phyloP scores from a whole-genome alignment of 2,888 invertebrate species.

The Encarsia formosa region DNA sequence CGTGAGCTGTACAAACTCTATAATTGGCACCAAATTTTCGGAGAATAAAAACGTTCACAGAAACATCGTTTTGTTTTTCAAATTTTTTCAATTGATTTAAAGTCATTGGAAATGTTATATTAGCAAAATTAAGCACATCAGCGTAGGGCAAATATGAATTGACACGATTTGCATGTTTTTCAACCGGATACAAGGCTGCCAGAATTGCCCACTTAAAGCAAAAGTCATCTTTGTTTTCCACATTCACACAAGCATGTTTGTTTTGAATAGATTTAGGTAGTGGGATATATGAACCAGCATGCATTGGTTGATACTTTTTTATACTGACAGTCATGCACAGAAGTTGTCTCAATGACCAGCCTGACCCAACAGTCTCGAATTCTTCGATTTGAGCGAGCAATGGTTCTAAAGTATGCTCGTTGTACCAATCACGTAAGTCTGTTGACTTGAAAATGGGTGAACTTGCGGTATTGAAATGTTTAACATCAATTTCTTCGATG shows the following conservation, averaged over 20 bases:
- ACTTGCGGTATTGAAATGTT: conserved; percentile 4
- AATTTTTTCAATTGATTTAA: neutral
- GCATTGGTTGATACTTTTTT: conserved; percentile 31
- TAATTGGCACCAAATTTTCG: neutral
- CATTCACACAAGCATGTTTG: conserved; percentile 9
- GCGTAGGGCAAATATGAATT: neutral
- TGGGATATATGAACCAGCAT: conserved; percentile 31
- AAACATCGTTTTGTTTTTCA: neutral
- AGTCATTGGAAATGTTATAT: neutral
- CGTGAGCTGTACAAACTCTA: neutral
- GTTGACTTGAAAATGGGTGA: neutral
- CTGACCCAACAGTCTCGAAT: conserved; percentile 32
- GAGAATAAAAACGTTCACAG: neutral
- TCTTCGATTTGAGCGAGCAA: conserved; percentile 29
- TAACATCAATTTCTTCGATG: neutral
- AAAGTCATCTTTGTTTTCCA: conserved; percentile 28
- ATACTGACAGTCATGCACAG: conserved; percentile 31
- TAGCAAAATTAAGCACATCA: neutral
- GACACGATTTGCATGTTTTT: neutral
- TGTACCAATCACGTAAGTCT: neutral
- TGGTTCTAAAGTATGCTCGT: conserved; percentile 26
- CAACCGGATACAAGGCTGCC: neutral
- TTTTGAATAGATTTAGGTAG: neutral
- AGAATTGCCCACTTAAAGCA: conserved; percentile 33
- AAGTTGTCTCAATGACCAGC: conserved; percentile 30